Evolutionary conservation across 2,888 invertebrate genomes (phyloP).

Genomic region (Odontocolon sp.): DNA sequence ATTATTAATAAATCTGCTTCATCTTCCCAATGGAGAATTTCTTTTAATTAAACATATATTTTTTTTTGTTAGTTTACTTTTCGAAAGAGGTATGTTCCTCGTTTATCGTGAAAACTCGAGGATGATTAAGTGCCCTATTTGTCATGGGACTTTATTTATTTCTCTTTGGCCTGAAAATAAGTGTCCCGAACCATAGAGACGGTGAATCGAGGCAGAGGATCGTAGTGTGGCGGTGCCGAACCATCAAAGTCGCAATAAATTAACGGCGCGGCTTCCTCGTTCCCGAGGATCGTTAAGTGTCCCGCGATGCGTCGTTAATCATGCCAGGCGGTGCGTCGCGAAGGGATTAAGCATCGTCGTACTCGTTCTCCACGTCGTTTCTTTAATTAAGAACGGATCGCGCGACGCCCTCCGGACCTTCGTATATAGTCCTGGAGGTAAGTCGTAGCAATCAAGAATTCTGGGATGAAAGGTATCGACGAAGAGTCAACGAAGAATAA

Average conservation of each 20-base stretch:
- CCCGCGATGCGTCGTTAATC: constrained; percentile 59
- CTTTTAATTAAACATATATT: not conserved
- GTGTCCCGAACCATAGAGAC: constrained; percentile 19
- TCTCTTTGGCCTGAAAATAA: constrained; percentile 25
- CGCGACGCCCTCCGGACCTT: not conserved
- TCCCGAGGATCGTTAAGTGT: constrained; percentile 70
- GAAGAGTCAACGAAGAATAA: not conserved
- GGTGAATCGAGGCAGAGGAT: constrained; percentile 36
- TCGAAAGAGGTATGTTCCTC: not conserved
- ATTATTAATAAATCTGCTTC: constrained; percentile 23
- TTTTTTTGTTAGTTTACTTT: constrained; percentile 1
- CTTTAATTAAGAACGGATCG: constrained; percentile 49
- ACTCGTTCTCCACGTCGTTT: constrained; percentile 11
- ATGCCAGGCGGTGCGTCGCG: constrained; percentile 49
- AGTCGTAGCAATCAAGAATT: not conserved
- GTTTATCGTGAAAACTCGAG: constrained; percentile 30
- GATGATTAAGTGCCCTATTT: constrained; percentile 62
- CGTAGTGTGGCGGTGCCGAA: constrained; percentile 64
- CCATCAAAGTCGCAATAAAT: constrained; percentile 78
- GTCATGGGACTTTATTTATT: constrained; percentile 60
- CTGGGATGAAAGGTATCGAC: not conserved
- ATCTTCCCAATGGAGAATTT: constrained; percentile 1
- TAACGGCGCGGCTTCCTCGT: constrained; percentile 78
- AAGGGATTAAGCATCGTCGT: constrained; percentile 6
- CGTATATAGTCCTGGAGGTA: not conserved